A percentile compares a stretch with the other conserved stretches of the same genome.
Conservation (phyloP, 2,888 invertebrate genomes). For the Phania funesta region DNA sequence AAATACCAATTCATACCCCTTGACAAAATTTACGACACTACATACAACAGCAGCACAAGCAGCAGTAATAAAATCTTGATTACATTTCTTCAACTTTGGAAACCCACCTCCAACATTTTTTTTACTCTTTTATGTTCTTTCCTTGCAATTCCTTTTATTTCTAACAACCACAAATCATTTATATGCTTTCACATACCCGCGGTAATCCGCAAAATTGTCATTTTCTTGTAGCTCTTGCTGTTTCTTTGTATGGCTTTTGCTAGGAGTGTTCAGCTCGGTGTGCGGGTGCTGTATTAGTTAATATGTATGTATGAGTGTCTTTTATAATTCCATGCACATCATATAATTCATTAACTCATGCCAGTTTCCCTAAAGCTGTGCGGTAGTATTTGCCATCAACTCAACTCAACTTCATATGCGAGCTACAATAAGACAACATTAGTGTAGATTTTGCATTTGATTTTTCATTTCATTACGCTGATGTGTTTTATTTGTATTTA, state of each 20-base stretch:
- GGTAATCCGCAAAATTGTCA: constrained; percentile 64
- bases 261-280: constrained; percentile 5
- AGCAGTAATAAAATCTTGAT: constrained; percentile 39
- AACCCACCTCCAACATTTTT: background rate
- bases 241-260: background rate
- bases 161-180: constrained; percentile 64
- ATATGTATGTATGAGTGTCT: constrained; percentile 8
- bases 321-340: constrained; percentile 64
- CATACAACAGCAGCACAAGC: constrained; percentile 14
- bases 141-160: constrained; percentile 22
- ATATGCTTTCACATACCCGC: constrained; percentile 62
- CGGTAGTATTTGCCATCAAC: background rate
- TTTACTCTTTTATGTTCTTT: background rate
- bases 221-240: constrained; percentile 39
- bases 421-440: constrained; percentile 56
- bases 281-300: background rate
- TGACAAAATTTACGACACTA: constrained; percentile 36
- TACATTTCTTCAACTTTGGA: constrained; percentile 49
- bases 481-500: constrained; percentile 9
- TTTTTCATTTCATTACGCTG: constrained; percentile 65
- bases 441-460: constrained; percentile 65
- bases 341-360: constrained; percentile 67
- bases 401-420: constrained; percentile 29
- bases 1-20: constrained; percentile 41
- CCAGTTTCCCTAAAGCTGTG: constrained; percentile 12